These are phyloP conservation scores for Oreohelix idahoensis DNA, from an alignment of 1,140 invertebrate species.

Conservation along the genomic window DNA sequence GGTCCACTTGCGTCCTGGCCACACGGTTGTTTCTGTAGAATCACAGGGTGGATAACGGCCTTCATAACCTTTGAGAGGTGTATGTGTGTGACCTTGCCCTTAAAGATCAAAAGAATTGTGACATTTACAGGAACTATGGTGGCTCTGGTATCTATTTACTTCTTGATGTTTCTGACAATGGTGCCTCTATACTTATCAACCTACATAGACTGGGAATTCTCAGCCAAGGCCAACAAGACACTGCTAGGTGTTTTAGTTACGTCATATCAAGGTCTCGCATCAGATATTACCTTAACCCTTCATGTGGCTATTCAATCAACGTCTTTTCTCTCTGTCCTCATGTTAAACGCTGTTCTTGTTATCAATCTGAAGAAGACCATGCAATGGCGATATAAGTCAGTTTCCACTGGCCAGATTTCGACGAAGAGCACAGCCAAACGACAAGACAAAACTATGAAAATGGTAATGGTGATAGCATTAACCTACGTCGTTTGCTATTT, in stretches of 20 bases:
- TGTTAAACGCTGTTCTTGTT: background rate
- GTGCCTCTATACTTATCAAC: background rate
- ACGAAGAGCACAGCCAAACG: background rate
- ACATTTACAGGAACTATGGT: background rate
- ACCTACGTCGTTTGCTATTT: background rate
- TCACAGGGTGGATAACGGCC: background rate
- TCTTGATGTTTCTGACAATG: background rate
- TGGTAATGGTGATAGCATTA: background rate
- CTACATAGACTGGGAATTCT: background rate
- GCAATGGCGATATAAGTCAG: background rate
- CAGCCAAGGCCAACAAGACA: background rate
- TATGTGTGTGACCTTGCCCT: background rate
- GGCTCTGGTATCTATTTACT: background rate
- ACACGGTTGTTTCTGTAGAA: background rate
- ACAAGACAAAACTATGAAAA: background rate
- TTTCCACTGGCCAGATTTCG: background rate
- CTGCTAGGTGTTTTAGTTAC: background rate
- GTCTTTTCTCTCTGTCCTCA: background rate
- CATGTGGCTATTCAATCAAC: background rate
- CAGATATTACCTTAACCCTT: background rate
- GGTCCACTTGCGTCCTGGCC: background rate
- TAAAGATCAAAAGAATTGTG: background rate
- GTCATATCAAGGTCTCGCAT: too few relatives aligned
- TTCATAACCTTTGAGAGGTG: slow-evolving; percentile 2
- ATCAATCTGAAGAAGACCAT: background rate